Conservation (phyloP, 2,113 vertebrate species). For the Petaurus breviceps region DNA sequence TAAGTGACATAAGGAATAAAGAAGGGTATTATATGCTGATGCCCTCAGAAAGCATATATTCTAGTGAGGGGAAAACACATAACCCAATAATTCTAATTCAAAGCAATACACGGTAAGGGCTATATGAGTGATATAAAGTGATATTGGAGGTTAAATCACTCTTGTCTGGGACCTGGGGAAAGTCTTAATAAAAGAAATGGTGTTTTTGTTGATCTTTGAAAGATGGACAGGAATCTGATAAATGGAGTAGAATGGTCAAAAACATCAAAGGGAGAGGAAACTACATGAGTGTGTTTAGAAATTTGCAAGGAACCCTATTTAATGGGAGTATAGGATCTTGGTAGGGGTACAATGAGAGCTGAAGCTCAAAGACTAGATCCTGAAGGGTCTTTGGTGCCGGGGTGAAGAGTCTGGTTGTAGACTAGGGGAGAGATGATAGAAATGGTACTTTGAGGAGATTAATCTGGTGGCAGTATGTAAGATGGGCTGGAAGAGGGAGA, state of each 20-base stretch:
- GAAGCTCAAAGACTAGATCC: background rate
- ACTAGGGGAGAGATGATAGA: background rate
- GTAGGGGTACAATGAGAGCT: background rate
- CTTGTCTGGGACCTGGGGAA: background rate
- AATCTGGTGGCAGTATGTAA: background rate
- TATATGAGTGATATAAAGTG: background rate
- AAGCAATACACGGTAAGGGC: background rate
- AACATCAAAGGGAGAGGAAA: background rate
- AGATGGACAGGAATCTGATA: background rate
- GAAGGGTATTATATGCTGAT: background rate
- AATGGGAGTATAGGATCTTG: background rate
- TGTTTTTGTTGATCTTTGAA: background rate
- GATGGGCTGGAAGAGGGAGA: background rate
- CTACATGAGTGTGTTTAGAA: background rate
- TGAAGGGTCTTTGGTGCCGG: background rate
- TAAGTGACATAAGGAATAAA: background rate
- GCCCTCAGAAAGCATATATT: background rate
- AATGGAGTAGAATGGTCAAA: background rate
- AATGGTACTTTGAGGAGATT: background rate
- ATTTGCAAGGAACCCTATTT: background rate
- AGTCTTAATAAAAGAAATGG: background rate
- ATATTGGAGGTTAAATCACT: background rate
- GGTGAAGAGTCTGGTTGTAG: background rate
- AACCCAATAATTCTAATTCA: background rate
- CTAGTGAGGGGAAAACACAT: background rate